Evolutionary conservation across 1,140 invertebrate species (phyloP), one percentile per base, ranked within the genome.

Genomic region (Drosophila kurseongensis): DNA sequence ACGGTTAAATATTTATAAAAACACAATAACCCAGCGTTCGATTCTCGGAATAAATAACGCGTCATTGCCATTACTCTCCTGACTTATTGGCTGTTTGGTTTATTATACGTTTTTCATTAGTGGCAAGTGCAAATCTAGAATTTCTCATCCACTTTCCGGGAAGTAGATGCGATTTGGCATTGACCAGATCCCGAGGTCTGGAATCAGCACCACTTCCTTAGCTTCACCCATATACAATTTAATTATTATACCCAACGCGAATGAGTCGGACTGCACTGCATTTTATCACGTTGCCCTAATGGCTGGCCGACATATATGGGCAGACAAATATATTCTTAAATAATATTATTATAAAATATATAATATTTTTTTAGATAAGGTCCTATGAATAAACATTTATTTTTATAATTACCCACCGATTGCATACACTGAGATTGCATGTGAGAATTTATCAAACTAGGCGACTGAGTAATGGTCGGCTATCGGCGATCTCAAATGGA

Each of bases 131-230:
- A 88, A 88, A 78, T 81, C 63, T 65, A 60, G 74, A 65, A 75
- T 81, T 85, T 81, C 57, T 73, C 71, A 69, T 72, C 18, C n/a
- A 29, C n/a, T 88, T 86, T 88, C 83, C 75, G 76, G 56, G 82
- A 86, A 85, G 12, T 36, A 13, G 10, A n/a, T 42, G 60, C 36
- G 71, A 88, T 74, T 18, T 51, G 59, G 41, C 57, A 62, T 59
- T 63, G 47, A 32, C 38, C 57, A 61, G 50, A 59, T 47, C 8
- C 23, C 35, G 18, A 36, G 8, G 29, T 51, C 48, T 51, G 48
- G 29, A 50, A 42, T 67, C 12, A 23, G 29, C 35, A 35, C n/a
- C n/a, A 58, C 40, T 62, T 77, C 51, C 42, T 69, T 60, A 51
- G 51, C 18, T 65, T 47, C 27, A 38, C 0, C 16, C 14, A 36